Evolutionary conservation across 64 coral and sea anemone genomes (phyloP), one percentile per base, ranked within the genome.

Genomic region (Orbicella faveolata): DNA sequence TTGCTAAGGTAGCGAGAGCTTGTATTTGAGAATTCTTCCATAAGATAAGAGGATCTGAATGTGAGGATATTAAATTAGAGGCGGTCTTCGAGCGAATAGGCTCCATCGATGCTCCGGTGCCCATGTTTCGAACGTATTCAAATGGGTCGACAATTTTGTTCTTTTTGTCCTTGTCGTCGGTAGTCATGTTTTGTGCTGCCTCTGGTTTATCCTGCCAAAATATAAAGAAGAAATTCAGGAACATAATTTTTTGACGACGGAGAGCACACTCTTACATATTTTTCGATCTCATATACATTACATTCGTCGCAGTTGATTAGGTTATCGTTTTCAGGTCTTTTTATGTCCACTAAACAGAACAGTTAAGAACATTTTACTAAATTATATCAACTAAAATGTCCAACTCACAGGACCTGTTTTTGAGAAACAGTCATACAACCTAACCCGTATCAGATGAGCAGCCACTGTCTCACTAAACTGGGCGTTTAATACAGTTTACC

Each of bases 121-220:
- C 86, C 94, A 99, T 95, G 67, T 99, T 93, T 18, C 94, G 94
- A 3, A 99, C 90, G 69, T 99, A 99, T 54, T 95, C 87, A 75
- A 86, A 99, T 3, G 97, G 94, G 77, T 99, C 97, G 1, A 88
- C 84, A 19, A 96, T 81, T 21, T 96, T 88, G 19, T 88, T 87
- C 36, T 96, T 96, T 67, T 96, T 96, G 30, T 69, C 53, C 15
- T 90, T 76, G 9, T 61, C 9, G 3, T 86, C 81, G 8, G 64
- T 72, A 36, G 79, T 82, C 79, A 53, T 85, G 41, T 85, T 85
- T 72, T 85, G 36, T 14, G 63, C 11, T 52, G 21, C 65, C 16
- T 85, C 63, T 14, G 63, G 64, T 72, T 72, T 85, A 9, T 85
- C 82, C 82, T 85, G n/a, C 23, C 67, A 70, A 70, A 9, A 26